Evolutionary conservation across 2,888 invertebrate species (phyloP).

Genomic region (Eudemis profundana): DNA sequence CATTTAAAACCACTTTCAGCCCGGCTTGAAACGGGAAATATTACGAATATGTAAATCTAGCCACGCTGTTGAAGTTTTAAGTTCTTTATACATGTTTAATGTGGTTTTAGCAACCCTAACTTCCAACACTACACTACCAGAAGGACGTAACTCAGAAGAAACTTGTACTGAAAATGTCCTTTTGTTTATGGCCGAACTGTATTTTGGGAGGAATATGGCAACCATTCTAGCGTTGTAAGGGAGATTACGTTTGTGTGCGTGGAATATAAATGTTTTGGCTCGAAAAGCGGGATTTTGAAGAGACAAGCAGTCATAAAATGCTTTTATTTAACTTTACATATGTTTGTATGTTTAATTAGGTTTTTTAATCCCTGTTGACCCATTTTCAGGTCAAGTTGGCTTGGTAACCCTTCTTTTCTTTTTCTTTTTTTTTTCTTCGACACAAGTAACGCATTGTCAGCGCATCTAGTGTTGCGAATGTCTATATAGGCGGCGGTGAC

Average conservation of each 20-base stretch:
- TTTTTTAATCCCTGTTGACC: not conserved
- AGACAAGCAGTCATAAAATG: not conserved
- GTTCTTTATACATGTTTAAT: conserved; percentile 39
- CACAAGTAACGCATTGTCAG: too few species aligned
- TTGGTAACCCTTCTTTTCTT: too few species aligned
- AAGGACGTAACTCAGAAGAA: not conserved
- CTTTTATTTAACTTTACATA: too few species aligned
- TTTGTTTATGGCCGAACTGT: not conserved
- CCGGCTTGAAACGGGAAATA: conserved; percentile 18
- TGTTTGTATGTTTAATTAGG: not conserved
- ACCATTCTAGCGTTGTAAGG: not conserved
- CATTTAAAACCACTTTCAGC: conserved; percentile 30
- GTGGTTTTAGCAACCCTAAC: conserved; percentile 8
- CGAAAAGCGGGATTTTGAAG: not conserved
- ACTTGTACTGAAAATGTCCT: not conserved
- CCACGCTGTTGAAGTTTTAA: conserved; percentile 18
- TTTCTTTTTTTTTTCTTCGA: too few species aligned
- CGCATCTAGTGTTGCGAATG: too few species aligned
- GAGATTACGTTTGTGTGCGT: not conserved
- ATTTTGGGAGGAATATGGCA: not conserved
- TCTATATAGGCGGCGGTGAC: too few species aligned
- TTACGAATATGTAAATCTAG: conserved; percentile 31
- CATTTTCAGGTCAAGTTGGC: not conserved
- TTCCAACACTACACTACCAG: not conserved
- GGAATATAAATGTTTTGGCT: not conserved